A percentile compares a stretch with the other conserved stretches of the same genome.
Conservation (phyloP, 2,797 vertebrate genomes). For the Urocyon cinereoargenteus region DNA sequence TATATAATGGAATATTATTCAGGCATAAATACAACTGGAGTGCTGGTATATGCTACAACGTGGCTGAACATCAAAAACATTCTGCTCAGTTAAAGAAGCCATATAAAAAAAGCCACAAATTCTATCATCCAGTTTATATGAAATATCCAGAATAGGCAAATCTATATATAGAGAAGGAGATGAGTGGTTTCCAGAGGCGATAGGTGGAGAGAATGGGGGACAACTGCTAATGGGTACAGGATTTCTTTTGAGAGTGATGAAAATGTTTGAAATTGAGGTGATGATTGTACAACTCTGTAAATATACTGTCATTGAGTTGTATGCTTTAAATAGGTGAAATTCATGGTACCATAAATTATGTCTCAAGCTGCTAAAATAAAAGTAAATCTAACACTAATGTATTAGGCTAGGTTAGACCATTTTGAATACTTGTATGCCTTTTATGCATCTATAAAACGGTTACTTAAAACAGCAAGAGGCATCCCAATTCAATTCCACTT, state of each 20-base stretch:
- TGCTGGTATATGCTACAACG: not conserved
- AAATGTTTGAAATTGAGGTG: slow-evolving; percentile 33
- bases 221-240: not conserved
- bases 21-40: not conserved
- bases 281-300: slow-evolving; percentile 21
- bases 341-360: slow-evolving; percentile 25
- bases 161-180: not conserved
- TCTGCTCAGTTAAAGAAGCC: slow-evolving; percentile 29
- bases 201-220: not conserved
- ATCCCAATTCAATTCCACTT: not conserved
- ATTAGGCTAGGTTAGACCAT: not conserved
- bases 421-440: slow-evolving; percentile 1
- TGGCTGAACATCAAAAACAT: not conserved
- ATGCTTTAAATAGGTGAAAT: slow-evolving; percentile 12
- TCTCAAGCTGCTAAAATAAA: slow-evolving; percentile 43
- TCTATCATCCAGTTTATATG: not conserved
- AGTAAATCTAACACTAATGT: not conserved
- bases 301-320: slow-evolving; percentile 48
- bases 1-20: not conserved
- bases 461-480: slow-evolving; percentile 20
- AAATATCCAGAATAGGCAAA: slow-evolving; percentile 23
- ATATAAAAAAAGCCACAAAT: not conserved
- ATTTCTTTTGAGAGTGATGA: slow-evolving; percentile 38
- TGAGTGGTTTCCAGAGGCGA: not conserved
- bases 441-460: not conserved